phyloP scores from a whole-genome alignment of 2,113 vertebrate genomes.

The Trichechus manatus region DNA sequence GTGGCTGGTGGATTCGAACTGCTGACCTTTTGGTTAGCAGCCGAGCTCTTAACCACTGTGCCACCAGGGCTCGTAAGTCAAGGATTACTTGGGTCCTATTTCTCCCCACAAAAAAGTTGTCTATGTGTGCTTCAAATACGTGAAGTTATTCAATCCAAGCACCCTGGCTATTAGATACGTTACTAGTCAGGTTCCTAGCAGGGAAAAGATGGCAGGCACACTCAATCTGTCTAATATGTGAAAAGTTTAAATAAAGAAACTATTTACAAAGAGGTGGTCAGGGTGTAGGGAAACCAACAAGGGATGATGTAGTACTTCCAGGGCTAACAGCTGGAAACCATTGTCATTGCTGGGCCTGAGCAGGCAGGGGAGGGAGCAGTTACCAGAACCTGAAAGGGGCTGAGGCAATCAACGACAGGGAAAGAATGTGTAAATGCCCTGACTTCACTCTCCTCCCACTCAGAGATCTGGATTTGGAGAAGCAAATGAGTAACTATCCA shows the following conservation, averaged over 20 bases:
- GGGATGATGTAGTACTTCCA: not conserved
- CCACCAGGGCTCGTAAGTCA: no score
- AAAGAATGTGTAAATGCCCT: not conserved
- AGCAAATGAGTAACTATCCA: constrained; percentile 32
- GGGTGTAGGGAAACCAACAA: not conserved
- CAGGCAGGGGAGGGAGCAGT: not conserved
- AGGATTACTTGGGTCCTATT: not conserved
- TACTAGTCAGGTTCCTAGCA: not conserved
- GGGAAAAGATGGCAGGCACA: not conserved
- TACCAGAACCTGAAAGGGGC: not conserved
- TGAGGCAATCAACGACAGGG: not conserved
- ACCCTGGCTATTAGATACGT: not conserved
- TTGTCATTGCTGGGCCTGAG: not conserved
- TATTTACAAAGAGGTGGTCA: not conserved
- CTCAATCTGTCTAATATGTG: not conserved
- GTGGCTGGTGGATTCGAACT: no score
- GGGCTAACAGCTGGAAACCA: not conserved
- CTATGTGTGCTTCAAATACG: not conserved
- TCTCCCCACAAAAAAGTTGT: not conserved
- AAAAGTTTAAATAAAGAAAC: not conserved
- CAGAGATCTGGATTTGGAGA: not conserved
- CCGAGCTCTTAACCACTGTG: no score
- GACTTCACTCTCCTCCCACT: not conserved
- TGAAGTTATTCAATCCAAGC: not conserved
- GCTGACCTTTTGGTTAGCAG: no score